phyloP scores from a whole-genome alignment of 2,113 vertebrate genomes.

The Phyllostomus hastatus region DNA sequence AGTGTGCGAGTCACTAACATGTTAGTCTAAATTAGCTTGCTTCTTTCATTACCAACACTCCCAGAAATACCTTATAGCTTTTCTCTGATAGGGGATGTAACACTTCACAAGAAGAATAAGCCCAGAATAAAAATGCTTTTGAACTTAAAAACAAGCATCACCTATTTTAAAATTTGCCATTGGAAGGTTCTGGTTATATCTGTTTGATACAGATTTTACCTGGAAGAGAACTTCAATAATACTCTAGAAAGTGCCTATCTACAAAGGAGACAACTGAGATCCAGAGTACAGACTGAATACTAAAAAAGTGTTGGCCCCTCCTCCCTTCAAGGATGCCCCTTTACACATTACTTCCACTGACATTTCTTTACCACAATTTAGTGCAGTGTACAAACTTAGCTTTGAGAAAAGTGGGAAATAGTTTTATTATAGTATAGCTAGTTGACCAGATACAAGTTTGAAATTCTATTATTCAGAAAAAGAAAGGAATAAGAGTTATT shows the following conservation, averaged over 20 bases:
- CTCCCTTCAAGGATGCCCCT: background rate
- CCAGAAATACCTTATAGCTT: background rate
- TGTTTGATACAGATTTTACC: background rate
- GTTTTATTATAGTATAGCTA: background rate
- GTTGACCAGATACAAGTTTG: background rate
- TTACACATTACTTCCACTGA: background rate
- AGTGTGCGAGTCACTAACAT: background rate
- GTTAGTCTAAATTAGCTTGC: background rate
- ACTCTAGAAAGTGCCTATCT: background rate
- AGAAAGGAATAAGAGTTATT: background rate
- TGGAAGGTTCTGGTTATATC: background rate
- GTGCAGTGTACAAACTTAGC: background rate
- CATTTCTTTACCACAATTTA: background rate
- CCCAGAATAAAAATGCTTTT: background rate
- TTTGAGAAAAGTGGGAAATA: background rate
- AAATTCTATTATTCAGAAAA: background rate
- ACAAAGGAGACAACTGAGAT: background rate
- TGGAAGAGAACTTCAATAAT: background rate
- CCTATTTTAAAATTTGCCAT: background rate
- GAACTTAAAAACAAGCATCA: background rate
- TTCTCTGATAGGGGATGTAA: background rate
- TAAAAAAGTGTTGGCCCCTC: rapidly evolving
- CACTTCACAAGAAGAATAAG: background rate
- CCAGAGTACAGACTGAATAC: background rate
- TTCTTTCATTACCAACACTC: background rate